Evolutionary conservation across 2,888 invertebrate species (phyloP).

Genomic region (Odontocolon sp.): DNA sequence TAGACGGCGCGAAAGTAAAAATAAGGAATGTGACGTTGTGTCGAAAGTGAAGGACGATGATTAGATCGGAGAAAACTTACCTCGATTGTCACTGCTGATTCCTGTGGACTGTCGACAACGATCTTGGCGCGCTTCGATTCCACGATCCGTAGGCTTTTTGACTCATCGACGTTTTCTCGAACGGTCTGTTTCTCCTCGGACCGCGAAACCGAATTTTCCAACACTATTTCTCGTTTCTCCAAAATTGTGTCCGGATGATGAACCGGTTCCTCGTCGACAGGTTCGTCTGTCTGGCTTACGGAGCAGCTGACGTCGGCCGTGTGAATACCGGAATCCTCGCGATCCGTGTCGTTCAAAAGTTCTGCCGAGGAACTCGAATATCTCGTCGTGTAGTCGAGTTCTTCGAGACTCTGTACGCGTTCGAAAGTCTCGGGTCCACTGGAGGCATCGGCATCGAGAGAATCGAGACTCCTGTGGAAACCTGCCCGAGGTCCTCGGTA

Average conservation of each 20-base stretch:
- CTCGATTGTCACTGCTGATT: slow-evolving; percentile 73
- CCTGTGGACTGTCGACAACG: slow-evolving; percentile 54
- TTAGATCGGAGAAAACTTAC: slow-evolving; percentile 65
- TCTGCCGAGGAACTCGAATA: slow-evolving; percentile 84
- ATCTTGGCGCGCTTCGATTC: slow-evolving; percentile 27
- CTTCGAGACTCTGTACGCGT: slow-evolving; percentile 86
- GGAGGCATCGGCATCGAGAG: slow-evolving; percentile 84
- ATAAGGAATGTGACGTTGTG: no score
- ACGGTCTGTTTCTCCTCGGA: slow-evolving; percentile 54
- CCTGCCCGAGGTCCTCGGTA: slow-evolving; percentile 74
- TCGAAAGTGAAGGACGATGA: not conserved
- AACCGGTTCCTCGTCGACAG: slow-evolving; percentile 82
- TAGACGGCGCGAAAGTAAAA: not conserved
- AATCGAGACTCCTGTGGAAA: slow-evolving; percentile 86
- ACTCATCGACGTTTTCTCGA: slow-evolving; percentile 35
- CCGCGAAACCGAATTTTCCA: slow-evolving; percentile 69
- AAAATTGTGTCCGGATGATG: slow-evolving; percentile 66
- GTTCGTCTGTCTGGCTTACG: slow-evolving; percentile 88
- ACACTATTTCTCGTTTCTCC: slow-evolving; percentile 66
- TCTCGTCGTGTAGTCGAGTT: slow-evolving; percentile 82
- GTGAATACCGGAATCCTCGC: slow-evolving; percentile 91
- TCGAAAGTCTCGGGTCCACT: slow-evolving; percentile 83
- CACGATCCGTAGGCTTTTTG: slow-evolving; percentile 33
- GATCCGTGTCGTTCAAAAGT: slow-evolving; percentile 85
- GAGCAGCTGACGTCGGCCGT: slow-evolving; percentile 90